Evolutionary conservation across 2,888 invertebrate genomes (phyloP), one percentile per base, ranked within the genome.

Genomic region (Drosophila neotestacea): DNA sequence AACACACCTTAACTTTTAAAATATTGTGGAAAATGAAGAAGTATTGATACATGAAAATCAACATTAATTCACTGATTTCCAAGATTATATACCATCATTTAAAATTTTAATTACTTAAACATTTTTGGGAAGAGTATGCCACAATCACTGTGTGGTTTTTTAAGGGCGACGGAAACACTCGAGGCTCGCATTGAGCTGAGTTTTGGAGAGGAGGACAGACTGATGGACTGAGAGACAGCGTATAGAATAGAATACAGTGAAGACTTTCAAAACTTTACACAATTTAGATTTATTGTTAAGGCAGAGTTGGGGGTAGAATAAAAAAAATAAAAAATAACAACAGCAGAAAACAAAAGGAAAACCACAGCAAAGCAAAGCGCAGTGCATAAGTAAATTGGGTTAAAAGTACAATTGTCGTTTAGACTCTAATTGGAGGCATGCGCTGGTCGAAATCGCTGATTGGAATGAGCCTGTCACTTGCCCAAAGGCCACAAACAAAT

Each of bases 361-460:
- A 55, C 32, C 44, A 56, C 34, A 79, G 71, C 68, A 50, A 70
- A 72, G 71, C 74, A 66, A 73, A 73, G 75, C 76, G 67, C 62
- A 16, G 46, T 4, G 47, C 54, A 55, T 60, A 51, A 75, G 73
- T 85, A 87, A 85, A 85, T 87, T 87, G 84, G 84, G 84, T 85
- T 85, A 84, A 84, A 84, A 85, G 87, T 84, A 87, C 84, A 85
- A 85, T 85, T 85, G 84, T 85, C 84, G 71, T 87, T 85, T 85
- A 85, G 80, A 77, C 86, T 80, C 87, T 87, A 87, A 84, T 84
- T 84, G 84, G 87, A 87, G 84, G 87, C 84, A 82, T 87, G 84
- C 74, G 83, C 81, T 74, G 71, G 70, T 77, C 74, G 22, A 77
- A 77, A 77, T 73, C 82, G 68, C 86, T 86, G 82, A 83, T 85